Base-by-base conservation (phyloP, 2,888 invertebrate species). In the Scelioninae gen. 2 region DNA sequence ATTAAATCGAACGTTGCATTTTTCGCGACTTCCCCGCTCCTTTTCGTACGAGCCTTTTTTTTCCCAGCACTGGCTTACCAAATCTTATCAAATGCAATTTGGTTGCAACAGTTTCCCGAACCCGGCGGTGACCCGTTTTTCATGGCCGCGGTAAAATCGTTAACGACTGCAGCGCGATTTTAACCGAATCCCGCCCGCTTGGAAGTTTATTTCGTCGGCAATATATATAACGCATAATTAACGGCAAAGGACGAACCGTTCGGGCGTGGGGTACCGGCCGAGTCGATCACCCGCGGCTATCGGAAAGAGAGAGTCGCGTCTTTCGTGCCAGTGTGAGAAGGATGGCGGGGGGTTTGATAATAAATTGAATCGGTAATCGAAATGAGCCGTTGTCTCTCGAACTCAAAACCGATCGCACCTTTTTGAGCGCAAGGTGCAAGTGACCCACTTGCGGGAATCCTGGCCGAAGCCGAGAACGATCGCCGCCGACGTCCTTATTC, bases 361-460 rank as follows among this genome's bases (percentile, higher is more conserved):
- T 67, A 67, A 60, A 72, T 72, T 72, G 60, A 67, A 67, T 67
- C 61, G 48, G 55, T 72, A 61, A 72, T 72, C 73, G 67, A 67
- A 60, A 73, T 57, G 61, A 73, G 67, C 67, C 57, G 67, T 67
- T 73, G 73, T 73, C 57, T 73, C 57, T 73, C 57, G 33, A 37
- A 71, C 57, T 73, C 57, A 25, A 37, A 71, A 60, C 50, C 64
- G 45, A 64, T 71, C 63, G 61, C 73, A 63, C 31, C 31, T 68
- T 53, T 63, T 53, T 61, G 33, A 19, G 60, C 52, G 73, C 48
- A 46, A 64, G 73, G 63, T 73, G 64, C 63, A 73, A 73, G 68
- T 73, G 73, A 67, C 67, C 67, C 57, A 73, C 73, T 73, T 67
- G 61, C 41, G 45, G 37, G 57, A 63, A 64, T 64, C 45, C 73